phyloP scores from a whole-genome alignment of 2,888 invertebrate genomes.

The Ariolimax columbianus region DNA sequence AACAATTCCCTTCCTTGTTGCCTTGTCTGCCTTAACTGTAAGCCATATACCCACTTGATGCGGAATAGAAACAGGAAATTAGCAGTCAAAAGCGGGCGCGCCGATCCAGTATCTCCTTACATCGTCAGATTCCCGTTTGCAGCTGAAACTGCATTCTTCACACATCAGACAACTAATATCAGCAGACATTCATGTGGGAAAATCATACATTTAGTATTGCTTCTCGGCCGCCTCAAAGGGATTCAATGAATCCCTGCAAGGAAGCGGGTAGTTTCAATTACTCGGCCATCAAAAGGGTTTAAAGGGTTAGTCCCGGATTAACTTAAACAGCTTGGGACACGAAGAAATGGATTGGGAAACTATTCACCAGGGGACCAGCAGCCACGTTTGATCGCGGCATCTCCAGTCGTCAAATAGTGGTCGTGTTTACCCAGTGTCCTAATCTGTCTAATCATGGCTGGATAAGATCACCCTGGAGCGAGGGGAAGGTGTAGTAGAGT shows the following conservation, averaged over 20 bases:
- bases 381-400: not conserved
- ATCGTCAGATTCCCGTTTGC: too few species aligned
- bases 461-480: not conserved
- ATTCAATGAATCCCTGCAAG: not conserved
- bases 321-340: conserved; percentile 2
- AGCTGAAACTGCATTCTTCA: too few species aligned
- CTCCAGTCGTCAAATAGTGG: not conserved
- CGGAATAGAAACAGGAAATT: too few species aligned
- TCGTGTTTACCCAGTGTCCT: not conserved
- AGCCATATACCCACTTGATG: too few species aligned
- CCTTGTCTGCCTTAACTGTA: too few species aligned
- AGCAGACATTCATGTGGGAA: not conserved
- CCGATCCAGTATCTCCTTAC: too few species aligned
- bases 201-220: not conserved
- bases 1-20: too few species aligned
- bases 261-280: conserved; percentile 9
- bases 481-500: not conserved
- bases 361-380: not conserved
- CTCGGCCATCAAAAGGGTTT: not conserved
- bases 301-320: conserved; percentile 22
- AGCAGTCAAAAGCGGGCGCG: too few species aligned
- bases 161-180: not conserved
- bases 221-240: not conserved
- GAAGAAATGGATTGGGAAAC: conserved; percentile 6
- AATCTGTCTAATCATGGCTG: not conserved